phyloP scores from a whole-genome alignment of 2,797 vertebrate genomes.

The Lutjanus campechanus region DNA sequence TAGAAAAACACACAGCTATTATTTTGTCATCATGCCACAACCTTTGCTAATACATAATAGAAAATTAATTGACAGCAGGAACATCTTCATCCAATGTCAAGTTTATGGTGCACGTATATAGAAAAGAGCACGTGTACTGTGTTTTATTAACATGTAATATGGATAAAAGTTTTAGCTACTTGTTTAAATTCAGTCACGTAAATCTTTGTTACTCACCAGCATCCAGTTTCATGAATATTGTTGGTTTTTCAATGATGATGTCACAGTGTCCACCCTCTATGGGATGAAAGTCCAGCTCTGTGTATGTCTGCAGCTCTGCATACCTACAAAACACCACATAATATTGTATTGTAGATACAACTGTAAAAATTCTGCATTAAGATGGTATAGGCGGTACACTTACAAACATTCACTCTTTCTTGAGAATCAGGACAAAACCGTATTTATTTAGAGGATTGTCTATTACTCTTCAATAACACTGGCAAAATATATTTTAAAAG shows the following conservation, averaged over 20 bases:
- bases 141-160: neutral
- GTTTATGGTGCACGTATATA: neutral
- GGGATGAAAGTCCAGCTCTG: conserved; percentile 88
- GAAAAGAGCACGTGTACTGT: neutral
- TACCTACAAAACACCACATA: conserved; percentile 84
- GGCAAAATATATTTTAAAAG: no score
- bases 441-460: no score
- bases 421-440: no score
- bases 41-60: neutral
- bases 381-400: neutral
- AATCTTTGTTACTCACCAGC: conserved; percentile 86
- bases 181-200: neutral
- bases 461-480: no score
- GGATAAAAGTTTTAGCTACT: neutral
- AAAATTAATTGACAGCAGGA: neutral
- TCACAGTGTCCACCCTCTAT: conserved; percentile 91
- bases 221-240: conserved; percentile 97
- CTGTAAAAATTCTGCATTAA: neutral
- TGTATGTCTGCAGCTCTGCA: conserved; percentile 93
- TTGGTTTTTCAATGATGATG: conserved; percentile 91
- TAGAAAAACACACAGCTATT: conserved; percentile 30
- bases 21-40: conserved; percentile 11
- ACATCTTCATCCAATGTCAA: neutral
- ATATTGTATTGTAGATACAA: neutral
- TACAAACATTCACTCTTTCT: neutral